Conservation (phyloP, 2,113 vertebrate genomes). For the Axis porcinus region DNA sequence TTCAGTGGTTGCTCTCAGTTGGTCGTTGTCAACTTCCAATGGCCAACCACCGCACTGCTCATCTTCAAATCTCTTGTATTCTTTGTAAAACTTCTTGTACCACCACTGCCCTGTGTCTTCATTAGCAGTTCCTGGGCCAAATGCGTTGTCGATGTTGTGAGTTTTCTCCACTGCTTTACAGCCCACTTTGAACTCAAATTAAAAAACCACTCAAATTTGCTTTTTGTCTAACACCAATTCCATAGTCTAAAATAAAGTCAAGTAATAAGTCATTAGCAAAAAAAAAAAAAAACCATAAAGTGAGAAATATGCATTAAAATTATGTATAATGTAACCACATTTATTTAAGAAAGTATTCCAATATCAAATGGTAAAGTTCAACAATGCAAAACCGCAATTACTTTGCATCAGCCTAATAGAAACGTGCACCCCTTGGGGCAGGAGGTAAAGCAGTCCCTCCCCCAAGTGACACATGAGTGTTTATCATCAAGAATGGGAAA, state of each 20-base stretch:
- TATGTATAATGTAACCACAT: neutral
- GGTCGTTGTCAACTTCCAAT: neutral
- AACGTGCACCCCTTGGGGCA: neutral
- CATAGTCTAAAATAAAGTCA: neutral
- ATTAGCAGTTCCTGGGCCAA: neutral
- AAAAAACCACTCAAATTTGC: neutral
- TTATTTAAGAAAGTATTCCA: neutral
- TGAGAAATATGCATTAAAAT: neutral
- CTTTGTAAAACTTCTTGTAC: neutral
- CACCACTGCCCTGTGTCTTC: neutral
- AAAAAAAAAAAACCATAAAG: neutral
- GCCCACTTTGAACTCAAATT: neutral
- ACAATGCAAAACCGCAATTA: neutral
- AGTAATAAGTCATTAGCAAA: neutral
- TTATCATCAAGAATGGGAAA: neutral
- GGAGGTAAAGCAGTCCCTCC: neutral
- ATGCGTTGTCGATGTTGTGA: accelerated
- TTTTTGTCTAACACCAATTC: neutral
- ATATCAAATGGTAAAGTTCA: neutral
- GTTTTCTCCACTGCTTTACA: neutral
- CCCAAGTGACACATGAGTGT: neutral
- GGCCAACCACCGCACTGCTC: neutral
- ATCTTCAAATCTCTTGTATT: neutral
- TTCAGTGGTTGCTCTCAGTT: neutral
- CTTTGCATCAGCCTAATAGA: neutral